phyloP scores from a whole-genome alignment of 2,888 invertebrate genomes.

The Scaptomyza parva region DNA sequence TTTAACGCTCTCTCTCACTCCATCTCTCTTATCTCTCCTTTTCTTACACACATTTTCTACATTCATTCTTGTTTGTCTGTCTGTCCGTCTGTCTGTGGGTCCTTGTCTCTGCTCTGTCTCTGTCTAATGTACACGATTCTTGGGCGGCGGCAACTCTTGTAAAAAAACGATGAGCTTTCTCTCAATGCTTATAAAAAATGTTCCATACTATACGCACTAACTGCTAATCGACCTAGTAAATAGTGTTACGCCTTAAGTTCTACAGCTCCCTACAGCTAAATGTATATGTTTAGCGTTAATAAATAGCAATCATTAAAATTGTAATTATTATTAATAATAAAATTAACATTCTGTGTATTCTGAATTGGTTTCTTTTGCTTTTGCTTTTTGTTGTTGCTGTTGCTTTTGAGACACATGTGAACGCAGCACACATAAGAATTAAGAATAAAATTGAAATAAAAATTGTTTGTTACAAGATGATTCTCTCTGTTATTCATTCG shows the following conservation, averaged over 20 bases:
- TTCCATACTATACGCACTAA: conserved; percentile 28
- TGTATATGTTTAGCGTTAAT: conserved; percentile 41
- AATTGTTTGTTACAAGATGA: conserved; percentile 13
- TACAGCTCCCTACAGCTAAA: conserved; percentile 32
- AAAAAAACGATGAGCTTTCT: conserved; percentile 44
- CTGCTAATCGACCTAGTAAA: conserved; percentile 41
- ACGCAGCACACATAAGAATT: conserved; percentile 15
- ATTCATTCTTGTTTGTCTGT: conserved; percentile 6
- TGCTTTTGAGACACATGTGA: conserved; percentile 40
- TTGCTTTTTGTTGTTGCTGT: background rate
- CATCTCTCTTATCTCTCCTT: background rate
- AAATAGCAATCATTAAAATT: conserved; percentile 49
- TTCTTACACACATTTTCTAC: conserved; percentile 1
- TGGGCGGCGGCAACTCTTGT: conserved; percentile 72
- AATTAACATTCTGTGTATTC: conserved; percentile 36
- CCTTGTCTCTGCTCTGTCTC: background rate
- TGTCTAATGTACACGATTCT: conserved; percentile 41
- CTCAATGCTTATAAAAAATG: conserved; percentile 51
- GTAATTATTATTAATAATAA: conserved; percentile 31
- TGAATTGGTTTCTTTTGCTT: conserved; percentile 10
- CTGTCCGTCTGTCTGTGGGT: background rate
- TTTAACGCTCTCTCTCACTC: conserved; percentile 35
- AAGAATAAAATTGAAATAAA: conserved; percentile 11
- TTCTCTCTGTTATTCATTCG: conserved; percentile 13
- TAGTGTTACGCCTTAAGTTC: conserved; percentile 37